Percentiles rank a stretch among this genome's conserved stretches.
Conservation (phyloP, 2,797 vertebrate genomes). For the Cyclopterus lumpus region DNA sequence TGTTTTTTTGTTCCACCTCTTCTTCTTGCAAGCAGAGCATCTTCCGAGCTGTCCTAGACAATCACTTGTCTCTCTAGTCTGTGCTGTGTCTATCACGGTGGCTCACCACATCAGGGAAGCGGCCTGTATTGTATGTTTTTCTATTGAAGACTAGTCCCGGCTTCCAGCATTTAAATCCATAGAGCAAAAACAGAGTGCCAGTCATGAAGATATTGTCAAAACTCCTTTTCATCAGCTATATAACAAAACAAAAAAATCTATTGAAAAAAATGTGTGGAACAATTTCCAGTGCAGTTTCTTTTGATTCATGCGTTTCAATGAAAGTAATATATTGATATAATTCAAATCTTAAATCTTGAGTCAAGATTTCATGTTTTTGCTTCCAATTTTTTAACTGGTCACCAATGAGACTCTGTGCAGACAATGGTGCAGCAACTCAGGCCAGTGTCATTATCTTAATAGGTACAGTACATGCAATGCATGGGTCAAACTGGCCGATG, state of each 20-base stretch:
- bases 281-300: background rate
- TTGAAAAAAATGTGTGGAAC: background rate
- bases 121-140: conserved; percentile 18
- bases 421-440: conserved; percentile 3
- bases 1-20: conserved; percentile 39
- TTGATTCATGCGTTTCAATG: background rate
- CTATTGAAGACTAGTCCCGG: conserved; percentile 11
- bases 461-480: background rate
- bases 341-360: conserved; percentile 3
- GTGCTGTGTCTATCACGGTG: conserved; percentile 44
- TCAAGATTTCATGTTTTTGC: background rate
- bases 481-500: too few species aligned
- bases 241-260: background rate
- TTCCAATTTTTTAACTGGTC: background rate
- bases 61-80: conserved; percentile 63
- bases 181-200: background rate
- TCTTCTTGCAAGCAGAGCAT: conserved; percentile 39
- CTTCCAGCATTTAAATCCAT: background rate
- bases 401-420: background rate
- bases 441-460: background rate
- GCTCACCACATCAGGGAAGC: conserved; percentile 40
- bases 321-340: background rate
- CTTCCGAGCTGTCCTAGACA: conserved; percentile 58
- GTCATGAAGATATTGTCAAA: conserved; percentile 1
- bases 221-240: conserved; percentile 2